Base-by-base conservation (phyloP, 2,888 invertebrate genomes). In the Cremastinae sp. region DNA sequence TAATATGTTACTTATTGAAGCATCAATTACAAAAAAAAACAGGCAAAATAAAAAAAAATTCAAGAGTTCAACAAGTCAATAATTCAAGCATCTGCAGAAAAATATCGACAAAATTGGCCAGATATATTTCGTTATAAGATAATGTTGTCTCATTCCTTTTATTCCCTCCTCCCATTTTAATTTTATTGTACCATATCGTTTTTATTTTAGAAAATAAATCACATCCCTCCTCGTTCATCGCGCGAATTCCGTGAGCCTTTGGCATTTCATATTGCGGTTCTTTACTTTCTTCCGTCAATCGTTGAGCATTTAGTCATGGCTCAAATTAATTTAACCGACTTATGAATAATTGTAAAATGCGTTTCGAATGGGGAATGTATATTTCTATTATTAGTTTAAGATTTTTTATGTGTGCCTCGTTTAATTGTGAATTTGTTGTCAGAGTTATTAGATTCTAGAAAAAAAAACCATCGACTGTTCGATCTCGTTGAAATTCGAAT, bases 291-390 rank as follows among this genome's bases (percentile, higher is more conserved):
- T 45, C 18, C 36, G 12, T 14, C 12, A 22, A 38, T 14, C 22
- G 76, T 76, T 76, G 73, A 72, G 73, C 76, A 73, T 76, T 73
- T 76, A 76, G 69, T 73, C 45, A 73, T 72, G 62, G 72, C 75
- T 76, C 58, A 43, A 49, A 59, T 68, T 70, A 58, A 58, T 68
- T 72, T 72, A 72, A 76, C 72, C 64, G 68, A 72, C 9, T 43
- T 65, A 47, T 73, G 53, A 64, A 69, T 41, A 20, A 10, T 62
- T 36, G 65, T 76, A 69, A 59, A 76, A 56, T 72, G 10, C 22
- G 36, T 76, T 53, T 64, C 62, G 59, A 76, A 71, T 61, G 22
- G 68, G 51, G 70, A 56, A 72, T 66, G 75, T 62, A 71, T 75
- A 41, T 79, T 75, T 28, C 28, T 72, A 74, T 75, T 61, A 56